Evolutionary conservation across 2,888 invertebrate species (phyloP).

Genomic region (Hymenopus coronatus): DNA sequence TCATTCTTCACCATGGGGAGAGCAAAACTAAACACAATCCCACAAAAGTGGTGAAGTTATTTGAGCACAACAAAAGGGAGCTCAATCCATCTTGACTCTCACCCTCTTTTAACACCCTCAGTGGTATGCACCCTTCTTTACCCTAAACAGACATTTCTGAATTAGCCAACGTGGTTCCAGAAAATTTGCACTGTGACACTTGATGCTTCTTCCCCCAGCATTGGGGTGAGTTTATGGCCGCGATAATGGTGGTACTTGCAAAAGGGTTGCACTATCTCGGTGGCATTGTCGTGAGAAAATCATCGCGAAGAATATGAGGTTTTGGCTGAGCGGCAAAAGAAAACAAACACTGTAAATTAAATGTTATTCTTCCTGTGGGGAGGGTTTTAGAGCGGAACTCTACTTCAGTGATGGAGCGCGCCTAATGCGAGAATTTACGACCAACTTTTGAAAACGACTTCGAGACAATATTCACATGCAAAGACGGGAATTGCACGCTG

Average conservation of each 20-base stretch:
- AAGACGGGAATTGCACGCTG: not conserved
- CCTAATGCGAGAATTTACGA: not conserved
- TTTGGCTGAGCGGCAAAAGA: not conserved
- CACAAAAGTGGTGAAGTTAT: slow-evolving; percentile 8
- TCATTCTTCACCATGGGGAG: not conserved
- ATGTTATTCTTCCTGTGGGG: not conserved
- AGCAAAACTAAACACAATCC: not conserved
- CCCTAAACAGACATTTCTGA: slow-evolving; percentile 29
- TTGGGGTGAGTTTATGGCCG: not conserved
- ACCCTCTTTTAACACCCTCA: not conserved
- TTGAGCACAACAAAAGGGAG: slow-evolving; percentile 5
- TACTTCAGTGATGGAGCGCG: not conserved
- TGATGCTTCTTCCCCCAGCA: not conserved
- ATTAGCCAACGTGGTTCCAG: slow-evolving; percentile 29
- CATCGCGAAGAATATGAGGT: not conserved
- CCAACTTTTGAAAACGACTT: not conserved
- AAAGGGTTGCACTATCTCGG: not conserved
- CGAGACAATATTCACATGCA: not conserved
- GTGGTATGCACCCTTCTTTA: not conserved
- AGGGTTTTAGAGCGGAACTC: not conserved
- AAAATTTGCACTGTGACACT: not conserved
- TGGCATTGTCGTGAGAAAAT: not conserved
- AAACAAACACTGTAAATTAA: not conserved
- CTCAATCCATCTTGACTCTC: not conserved
- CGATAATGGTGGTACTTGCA: not conserved